phyloP scores from a whole-genome alignment of 2,888 invertebrate species.

The Gastracanthus pulcherrimus region DNA sequence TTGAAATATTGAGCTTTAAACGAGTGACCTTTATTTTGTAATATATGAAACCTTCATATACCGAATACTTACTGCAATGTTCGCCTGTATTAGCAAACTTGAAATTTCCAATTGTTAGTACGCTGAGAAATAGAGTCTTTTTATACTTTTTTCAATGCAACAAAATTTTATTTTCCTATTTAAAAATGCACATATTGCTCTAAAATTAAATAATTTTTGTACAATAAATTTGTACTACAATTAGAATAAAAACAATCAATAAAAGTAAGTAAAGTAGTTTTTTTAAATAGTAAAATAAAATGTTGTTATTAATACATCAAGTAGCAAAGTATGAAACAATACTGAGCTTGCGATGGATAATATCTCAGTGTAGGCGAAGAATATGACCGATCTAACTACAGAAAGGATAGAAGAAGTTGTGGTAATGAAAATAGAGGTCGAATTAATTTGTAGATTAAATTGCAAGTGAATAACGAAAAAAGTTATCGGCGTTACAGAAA shows the following conservation, averaged over 20 bases:
- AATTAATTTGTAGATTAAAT: slow-evolving; percentile 38
- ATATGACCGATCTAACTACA: slow-evolving; percentile 13
- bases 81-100: slow-evolving; percentile 23
- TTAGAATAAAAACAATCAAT: background rate
- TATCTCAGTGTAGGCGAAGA: slow-evolving; percentile 19
- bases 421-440: slow-evolving; percentile 10
- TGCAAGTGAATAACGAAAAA: slow-evolving; percentile 14
- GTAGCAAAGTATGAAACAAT: background rate
- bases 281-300: slow-evolving; percentile 15
- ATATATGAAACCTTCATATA: slow-evolving; percentile 42
- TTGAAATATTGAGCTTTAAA: slow-evolving; percentile 47
- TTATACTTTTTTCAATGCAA: background rate
- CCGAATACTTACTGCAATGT: slow-evolving; percentile 5
- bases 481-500: slow-evolving; percentile 4
- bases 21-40: slow-evolving; percentile 48
- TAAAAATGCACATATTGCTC: background rate
- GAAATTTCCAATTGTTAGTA: slow-evolving; percentile 19
- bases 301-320: slow-evolving; percentile 3
- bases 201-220: background rate
- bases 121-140: slow-evolving; percentile 17
- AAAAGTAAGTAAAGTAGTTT: background rate
- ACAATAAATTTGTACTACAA: background rate
- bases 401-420: background rate
- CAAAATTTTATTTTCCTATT: slow-evolving; percentile 23
- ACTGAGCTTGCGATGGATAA: background rate